phyloP scores from a whole-genome alignment of 1,140 invertebrate species.

The Drosophila rufa region DNA sequence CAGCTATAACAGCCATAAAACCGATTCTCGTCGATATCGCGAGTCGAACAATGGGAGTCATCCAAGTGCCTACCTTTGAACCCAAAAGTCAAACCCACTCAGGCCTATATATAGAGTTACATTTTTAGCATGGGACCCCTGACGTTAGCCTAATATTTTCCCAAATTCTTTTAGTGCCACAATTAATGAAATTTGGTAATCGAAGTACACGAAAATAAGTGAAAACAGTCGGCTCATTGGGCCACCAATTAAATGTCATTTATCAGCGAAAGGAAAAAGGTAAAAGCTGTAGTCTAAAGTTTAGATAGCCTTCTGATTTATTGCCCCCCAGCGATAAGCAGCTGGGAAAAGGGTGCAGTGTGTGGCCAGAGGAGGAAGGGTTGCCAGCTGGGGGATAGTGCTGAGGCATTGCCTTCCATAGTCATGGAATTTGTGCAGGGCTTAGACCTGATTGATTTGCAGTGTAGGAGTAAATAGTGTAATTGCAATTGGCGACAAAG shows the following conservation, averaged over 20 bases:
- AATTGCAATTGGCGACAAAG: constrained; percentile 69
- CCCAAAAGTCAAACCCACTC: background rate
- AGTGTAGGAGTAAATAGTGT: constrained; percentile 74
- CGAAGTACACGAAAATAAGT: constrained; percentile 22
- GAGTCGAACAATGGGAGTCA: constrained; percentile 18
- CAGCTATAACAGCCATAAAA: constrained; percentile 61
- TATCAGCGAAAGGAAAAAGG: constrained; percentile 62
- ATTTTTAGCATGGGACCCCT: background rate
- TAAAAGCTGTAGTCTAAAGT: constrained; percentile 67
- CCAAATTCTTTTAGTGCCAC: background rate
- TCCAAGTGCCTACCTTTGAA: constrained; percentile 6
- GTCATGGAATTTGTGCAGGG: constrained; percentile 45
- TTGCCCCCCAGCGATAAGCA: constrained; percentile 65
- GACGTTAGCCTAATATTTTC: background rate
- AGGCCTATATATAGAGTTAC: constrained; percentile 1
- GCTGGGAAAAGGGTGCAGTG: constrained; percentile 33
- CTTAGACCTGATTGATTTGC: constrained; percentile 68
- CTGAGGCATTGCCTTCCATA: constrained; percentile 23
- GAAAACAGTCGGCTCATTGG: constrained; percentile 54
- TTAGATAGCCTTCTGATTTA: constrained; percentile 84
- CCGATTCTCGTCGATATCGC: constrained; percentile 20
- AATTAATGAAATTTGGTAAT: constrained; percentile 10
- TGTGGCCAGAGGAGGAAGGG: background rate
- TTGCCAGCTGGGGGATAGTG: background rate
- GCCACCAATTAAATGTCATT: constrained; percentile 79